Base-by-base conservation (phyloP, 35 echinoderm and acorn worm species). In the Heliocidaris erythrogramma region DNA sequence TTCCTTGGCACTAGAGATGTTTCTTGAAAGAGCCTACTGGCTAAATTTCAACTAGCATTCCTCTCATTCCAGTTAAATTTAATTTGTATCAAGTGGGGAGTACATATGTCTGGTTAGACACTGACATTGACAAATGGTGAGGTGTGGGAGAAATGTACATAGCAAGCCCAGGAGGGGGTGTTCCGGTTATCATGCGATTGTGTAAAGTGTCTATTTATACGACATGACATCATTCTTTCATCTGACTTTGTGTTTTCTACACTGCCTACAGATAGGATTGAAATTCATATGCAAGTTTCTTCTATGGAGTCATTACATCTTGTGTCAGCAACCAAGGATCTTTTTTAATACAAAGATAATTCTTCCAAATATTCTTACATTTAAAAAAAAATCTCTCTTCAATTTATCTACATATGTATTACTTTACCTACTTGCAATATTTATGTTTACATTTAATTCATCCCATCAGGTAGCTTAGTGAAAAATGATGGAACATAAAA, bases 11-110 rank as follows among this genome's bases (percentile, higher is more conserved):
- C 4, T 27, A 78, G 24, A 24, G n/a, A 78, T 78, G 13, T 89
- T 89, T 42, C 87, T 89, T 89, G 87, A 42, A 14, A 21, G 47
- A 89, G 87, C 87, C 87, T 89, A 84, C 14, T 1, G n/a, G 65
- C 14, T 4, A 24, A 89, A 89, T 18, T 5, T 89, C 86, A 14
- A 42, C 18, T 35, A 32, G 87, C 30, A 89, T 89, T 89, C 87
- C 24, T 89, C 32, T 16, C 87, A 89, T 89, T 89, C 87, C 87
- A 89, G 2, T 48, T 89, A 89, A 89, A 89, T 89, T n/a, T 5
- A 32, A 89, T 89, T 89, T 32, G 87, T 48, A 89, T 9, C 32
- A 48, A 89, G 31, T 89, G 47, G 65, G 65, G 65, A 78, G 65
- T 78, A 78, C 65, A 78, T 7, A 78, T 78, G 65, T 78, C 65